Conservation (phyloP, 2,113 vertebrate genomes). For the Mesocricetus auratus region DNA sequence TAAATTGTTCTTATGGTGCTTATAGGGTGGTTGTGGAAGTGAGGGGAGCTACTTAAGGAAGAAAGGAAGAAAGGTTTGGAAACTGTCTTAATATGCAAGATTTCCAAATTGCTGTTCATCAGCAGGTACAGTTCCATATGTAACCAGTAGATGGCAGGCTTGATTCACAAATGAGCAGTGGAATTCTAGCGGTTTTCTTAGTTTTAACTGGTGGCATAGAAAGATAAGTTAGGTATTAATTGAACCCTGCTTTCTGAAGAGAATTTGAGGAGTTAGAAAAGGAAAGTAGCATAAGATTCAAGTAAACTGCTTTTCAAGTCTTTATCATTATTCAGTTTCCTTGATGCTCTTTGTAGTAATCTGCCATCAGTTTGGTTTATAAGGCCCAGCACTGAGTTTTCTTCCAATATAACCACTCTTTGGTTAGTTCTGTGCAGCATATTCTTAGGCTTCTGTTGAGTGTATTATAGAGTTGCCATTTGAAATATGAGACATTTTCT, state of each 20-base stretch:
- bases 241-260: constrained; percentile 44
- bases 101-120: constrained; percentile 5
- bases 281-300: constrained; percentile 5
- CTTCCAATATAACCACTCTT: not conserved
- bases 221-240: constrained; percentile 45
- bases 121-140: not conserved
- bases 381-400: not conserved
- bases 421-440: not conserved
- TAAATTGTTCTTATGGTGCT: not conserved
- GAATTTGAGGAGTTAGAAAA: constrained; percentile 49
- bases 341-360: not conserved
- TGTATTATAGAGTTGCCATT: not conserved
- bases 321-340: not conserved
- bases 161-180: constrained; percentile 75
- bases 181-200: not conserved
- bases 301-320: not conserved
- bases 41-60: not conserved
- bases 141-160: constrained; percentile 89
- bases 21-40: not conserved
- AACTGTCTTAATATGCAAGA: not conserved
- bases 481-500: constrained; percentile 18
- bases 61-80: not conserved
- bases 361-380: not conserved
- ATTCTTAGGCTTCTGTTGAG: constrained; percentile 15
- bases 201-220: not conserved